A percentile compares a stretch with the other conserved stretches of the same genome.
Evolutionary conservation across 2,797 vertebrate genomes (phyloP).

Genomic region (Rhinogobio ventralis): DNA sequence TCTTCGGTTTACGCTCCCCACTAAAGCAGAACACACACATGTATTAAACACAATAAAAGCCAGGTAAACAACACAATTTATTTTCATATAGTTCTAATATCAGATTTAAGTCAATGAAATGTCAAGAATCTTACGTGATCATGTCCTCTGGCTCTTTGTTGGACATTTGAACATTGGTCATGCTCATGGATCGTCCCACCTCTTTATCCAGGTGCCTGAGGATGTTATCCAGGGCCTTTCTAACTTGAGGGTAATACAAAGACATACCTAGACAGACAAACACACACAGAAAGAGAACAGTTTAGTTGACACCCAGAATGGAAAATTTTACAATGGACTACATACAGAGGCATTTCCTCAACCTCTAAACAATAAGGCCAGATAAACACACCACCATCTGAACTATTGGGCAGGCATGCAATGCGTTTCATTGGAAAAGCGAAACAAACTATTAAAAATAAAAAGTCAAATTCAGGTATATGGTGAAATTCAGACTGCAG

Average conservation of each 20-base stretch:
- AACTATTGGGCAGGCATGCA: not conserved
- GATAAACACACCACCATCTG: conserved; percentile 1
- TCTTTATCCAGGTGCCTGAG: conserved; percentile 98
- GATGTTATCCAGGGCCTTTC: conserved; percentile 96
- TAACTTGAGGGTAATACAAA: conserved; percentile 96
- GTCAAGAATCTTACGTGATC: conserved; percentile 89
- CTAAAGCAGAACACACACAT: conserved; percentile 73
- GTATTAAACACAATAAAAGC: not conserved
- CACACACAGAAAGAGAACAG: conserved; percentile 43
- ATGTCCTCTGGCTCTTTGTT: conserved; percentile 99
- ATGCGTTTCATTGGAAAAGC: conserved; percentile 7
- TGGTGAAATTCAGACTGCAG: not conserved
- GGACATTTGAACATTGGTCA: conserved; percentile 98
- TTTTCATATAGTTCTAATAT: not conserved
- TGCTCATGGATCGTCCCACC: conserved; percentile 98
- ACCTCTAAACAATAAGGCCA: conserved; percentile 31
- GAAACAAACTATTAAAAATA: not conserved
- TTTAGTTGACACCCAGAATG: conserved; percentile 4
- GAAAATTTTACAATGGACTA: conserved; percentile 9
- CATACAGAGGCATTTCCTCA: conserved; percentile 24
- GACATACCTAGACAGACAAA: conserved; percentile 88
- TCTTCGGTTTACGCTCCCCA: conserved; percentile 98
- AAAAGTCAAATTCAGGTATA: not conserved
- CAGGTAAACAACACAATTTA: not conserved
- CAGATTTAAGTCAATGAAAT: not conserved